Evolutionary conservation across 2,888 invertebrate genomes (phyloP), one percentile per base, ranked within the genome.

Genomic region (Limnephilus auricula): DNA sequence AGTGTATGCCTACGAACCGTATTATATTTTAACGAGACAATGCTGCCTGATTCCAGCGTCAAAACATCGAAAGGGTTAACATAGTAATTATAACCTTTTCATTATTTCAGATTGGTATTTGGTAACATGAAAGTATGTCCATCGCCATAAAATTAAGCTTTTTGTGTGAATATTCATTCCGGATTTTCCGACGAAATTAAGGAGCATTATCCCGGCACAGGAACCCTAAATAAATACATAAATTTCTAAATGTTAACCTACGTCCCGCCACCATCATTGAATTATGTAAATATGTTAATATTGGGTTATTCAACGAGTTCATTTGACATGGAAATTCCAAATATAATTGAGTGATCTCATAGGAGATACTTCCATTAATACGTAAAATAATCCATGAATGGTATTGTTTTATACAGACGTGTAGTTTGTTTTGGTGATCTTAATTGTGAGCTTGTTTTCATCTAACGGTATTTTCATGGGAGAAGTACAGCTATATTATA

Each of bases 241-340:
- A 85, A 85, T 85, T 85, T 85, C 85, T 85, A 85, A 85, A 85
- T 85, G 85, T 31, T 40, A n/a, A 40, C 85, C 85, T 40, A 85
- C 85, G 25, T 40, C n/a, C 30, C 50, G n/a, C 40, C 85, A 45
- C 30, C 32, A n/a, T 45, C 45, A 15, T 80, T 18, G 80, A 80
- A 80, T 25, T 40, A 85, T 30, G 40, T n/a, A 85, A 85, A 85
- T 85, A 85, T 85, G 85, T n/a, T 40, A 85, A 85, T 85, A 85
- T 85, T 30, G 30, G 85, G 30, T 85, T 37, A 85, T 85, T 85
- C 45, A 85, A 45, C 85, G 85, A 40, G 85, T 85, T 85, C 85
- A 85, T 85, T 85, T 85, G 85, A 85, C 85, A 85, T 85, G 85
- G 85, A 85, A 85, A 85, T 40, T 85, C 31, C 25, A 37, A n/a